phyloP scores from a whole-genome alignment of 2,797 vertebrate genomes.

The Mycteria americana region DNA sequence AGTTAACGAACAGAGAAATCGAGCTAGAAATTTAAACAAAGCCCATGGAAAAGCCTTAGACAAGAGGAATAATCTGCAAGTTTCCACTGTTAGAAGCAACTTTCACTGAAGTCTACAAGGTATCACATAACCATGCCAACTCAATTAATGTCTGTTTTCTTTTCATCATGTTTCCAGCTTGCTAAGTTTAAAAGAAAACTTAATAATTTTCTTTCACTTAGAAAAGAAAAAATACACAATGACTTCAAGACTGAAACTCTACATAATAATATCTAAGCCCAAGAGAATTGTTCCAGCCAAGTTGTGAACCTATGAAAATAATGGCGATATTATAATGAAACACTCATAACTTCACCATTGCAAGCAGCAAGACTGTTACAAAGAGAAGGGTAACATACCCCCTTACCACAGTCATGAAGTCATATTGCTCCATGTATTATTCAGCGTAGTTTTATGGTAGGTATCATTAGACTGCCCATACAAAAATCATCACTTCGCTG shows the following conservation, averaged over 20 bases:
- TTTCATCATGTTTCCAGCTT: background rate
- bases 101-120: background rate
- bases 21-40: background rate
- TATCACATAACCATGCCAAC: background rate
- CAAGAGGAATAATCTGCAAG: background rate
- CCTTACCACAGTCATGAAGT: background rate
- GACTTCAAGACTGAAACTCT: background rate
- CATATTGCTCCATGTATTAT: background rate
- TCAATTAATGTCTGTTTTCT: background rate
- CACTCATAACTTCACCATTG: background rate
- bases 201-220: slow-evolving; percentile 14
- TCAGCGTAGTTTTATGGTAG: background rate
- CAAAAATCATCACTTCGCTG: background rate
- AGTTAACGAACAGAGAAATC: background rate
- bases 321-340: slow-evolving; percentile 7
- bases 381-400: background rate
- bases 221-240: background rate
- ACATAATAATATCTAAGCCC: background rate
- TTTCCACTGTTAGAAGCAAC: background rate
- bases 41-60: background rate
- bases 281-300: slow-evolving; percentile 9
- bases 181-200: slow-evolving; percentile 21
- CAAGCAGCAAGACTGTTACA: background rate
- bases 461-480: background rate
- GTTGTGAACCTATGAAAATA: slow-evolving; percentile 10